Conservation (phyloP, 30 jellyfish, hydroid and myxozoan genomes). For the Hydra vulgaris region DNA sequence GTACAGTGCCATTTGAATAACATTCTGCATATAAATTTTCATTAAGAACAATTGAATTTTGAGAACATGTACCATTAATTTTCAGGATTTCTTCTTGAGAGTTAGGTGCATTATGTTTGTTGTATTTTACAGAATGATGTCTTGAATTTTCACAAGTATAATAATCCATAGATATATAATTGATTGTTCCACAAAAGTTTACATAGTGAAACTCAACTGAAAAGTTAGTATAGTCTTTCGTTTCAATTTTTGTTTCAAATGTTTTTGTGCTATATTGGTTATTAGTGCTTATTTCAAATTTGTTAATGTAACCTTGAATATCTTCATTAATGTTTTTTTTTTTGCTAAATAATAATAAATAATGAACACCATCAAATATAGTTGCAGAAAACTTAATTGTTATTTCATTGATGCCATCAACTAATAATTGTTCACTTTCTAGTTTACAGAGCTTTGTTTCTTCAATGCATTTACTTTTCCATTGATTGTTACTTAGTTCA, state of each 20-base stretch:
- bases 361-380: background rate
- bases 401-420: background rate
- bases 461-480: background rate
- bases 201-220: background rate
- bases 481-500: background rate
- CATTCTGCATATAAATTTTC: background rate
- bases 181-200: conserved; percentile 9
- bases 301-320: background rate
- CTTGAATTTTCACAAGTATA: conserved; percentile 1
- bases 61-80: conserved; percentile 1
- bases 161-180: background rate
- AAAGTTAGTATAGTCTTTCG: background rate
- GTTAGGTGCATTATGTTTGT: background rate
- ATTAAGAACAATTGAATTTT: background rate
- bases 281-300: background rate
- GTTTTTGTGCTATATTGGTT: background rate
- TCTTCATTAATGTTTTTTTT: background rate
- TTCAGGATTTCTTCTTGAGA: background rate
- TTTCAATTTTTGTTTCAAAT: background rate
- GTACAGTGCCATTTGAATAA: background rate
- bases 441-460: background rate
- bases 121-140: background rate
- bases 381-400: background rate
- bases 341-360: background rate
- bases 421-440: background rate